Base-by-base conservation (phyloP, 2,888 invertebrate genomes). In the Apomyelois bistriatella region DNA sequence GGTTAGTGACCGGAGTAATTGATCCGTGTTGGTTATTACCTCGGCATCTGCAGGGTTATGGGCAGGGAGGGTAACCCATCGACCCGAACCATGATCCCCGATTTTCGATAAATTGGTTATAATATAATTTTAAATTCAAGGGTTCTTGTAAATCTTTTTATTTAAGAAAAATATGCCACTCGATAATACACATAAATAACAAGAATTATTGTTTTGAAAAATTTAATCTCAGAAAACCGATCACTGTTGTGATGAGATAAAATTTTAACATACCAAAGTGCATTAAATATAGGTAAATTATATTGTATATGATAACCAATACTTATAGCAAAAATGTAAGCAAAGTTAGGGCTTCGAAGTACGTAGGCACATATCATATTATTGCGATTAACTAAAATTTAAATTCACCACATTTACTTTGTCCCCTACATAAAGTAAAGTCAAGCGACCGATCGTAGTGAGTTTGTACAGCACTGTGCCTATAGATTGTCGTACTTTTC, bases 361-460 rank as follows among this genome's bases (percentile, higher is more conserved):
- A 38, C 15, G 30, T 30, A 10, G 30, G 38, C 40, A 51, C 46
- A 13, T 32, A 40, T 47, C 52, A 40, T 32, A 40, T 47, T 51
- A 40, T 35, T 48, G 48, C 49, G 53, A 66, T 68, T 66, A 53
- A 54, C 49, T 64, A 60, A 68, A 70, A 71, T 68, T 74, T 69
- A 61, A 73, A 72, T 75, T 63, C 69, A 69, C 64, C 66, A 68
- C 74, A 74, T 77, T 69, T 61, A 74, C 70, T 65, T 70, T 60
- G 54, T 58, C 63, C 69, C 74, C 74, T 68, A 59, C 58, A 59
- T 60, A 65, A 58, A 69, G 67, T 56, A 55, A 57, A 68, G 62
- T 60, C 62, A 76, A 69, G 72, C 78, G 72, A 72, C 72, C 62
- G 62, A 72, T 60, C 55, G 60, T 64, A 62, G 71, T 63, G 63